Percentiles rank a stretch among this genome's conserved stretches.
Evolutionary conservation across 2,888 invertebrate species (phyloP).

Genomic region (Eucera pruinosa): DNA sequence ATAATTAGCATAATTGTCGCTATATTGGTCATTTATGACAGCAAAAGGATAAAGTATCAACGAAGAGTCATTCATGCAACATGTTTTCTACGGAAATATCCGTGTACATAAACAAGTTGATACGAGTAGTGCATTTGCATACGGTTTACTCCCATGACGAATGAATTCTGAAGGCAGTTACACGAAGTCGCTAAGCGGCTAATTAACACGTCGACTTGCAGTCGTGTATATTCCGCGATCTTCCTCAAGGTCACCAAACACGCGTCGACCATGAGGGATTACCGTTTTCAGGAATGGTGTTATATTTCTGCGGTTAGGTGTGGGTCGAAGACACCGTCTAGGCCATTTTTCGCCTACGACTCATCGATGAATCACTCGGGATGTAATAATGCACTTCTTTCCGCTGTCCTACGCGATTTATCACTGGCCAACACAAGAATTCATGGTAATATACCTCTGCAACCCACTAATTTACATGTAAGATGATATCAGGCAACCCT

Average conservation of each 20-base stretch:
- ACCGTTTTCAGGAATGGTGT: background rate
- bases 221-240: background rate
- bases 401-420: background rate
- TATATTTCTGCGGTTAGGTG: background rate
- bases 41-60: background rate
- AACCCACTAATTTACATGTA: too few relatives aligned
- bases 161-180: conserved; percentile 2
- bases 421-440: background rate
- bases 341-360: conserved; percentile 1
- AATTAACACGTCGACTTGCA: conserved; percentile 29
- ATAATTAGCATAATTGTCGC: too few relatives aligned
- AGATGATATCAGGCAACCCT: too few relatives aligned
- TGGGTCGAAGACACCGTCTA: conserved; percentile 7
- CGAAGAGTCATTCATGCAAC: background rate
- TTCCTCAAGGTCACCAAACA: conserved; percentile 4
- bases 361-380: background rate
- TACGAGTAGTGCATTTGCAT: background rate
- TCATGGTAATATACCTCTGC: background rate
- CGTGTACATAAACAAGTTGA: background rate
- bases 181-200: conserved; percentile 10
- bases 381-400: background rate
- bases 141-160: conserved; percentile 19
- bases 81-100: background rate
- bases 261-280: background rate
- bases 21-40: background rate